phyloP scores from a whole-genome alignment of 2,797 vertebrate species.

The Ceryle rudis region DNA sequence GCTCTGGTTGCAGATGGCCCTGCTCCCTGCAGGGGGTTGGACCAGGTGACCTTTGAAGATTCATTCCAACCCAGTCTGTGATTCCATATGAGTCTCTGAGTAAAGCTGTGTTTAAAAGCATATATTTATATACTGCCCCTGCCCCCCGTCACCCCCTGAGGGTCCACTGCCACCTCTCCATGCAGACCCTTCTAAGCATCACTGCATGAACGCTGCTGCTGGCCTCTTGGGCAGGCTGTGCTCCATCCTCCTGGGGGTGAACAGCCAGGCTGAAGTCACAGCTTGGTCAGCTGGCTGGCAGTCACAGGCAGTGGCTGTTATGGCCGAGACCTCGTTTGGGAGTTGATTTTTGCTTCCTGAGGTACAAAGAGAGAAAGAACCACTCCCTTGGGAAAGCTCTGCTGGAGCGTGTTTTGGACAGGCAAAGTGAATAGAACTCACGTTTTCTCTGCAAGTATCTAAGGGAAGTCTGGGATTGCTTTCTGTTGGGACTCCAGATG shows the following conservation, averaged over 20 bases:
- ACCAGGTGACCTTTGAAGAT: background rate
- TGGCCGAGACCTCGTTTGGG: background rate
- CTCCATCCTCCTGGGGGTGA: background rate
- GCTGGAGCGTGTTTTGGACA: background rate
- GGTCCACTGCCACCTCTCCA: background rate
- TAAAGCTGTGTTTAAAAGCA: background rate
- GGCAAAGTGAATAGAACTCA: background rate
- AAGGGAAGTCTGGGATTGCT: background rate
- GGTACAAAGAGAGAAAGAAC: background rate
- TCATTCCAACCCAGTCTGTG: background rate
- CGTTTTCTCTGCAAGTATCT: background rate
- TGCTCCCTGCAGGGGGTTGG: background rate
- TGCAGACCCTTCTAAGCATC: background rate
- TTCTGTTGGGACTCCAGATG: constrained; percentile 5
- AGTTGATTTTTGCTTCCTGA: background rate
- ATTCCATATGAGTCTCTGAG: background rate
- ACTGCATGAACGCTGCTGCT: background rate
- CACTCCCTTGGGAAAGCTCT: background rate
- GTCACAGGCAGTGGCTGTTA: background rate
- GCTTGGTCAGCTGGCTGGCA: background rate
- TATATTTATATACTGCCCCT: background rate
- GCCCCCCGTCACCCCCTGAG: background rate
- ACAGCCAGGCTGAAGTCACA: background rate
- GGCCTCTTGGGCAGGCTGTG: background rate
- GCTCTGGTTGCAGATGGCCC: too few species aligned